Conservation (phyloP, 37 sponge, comb jelly and placozoan species). For the Ianthella basta region DNA sequence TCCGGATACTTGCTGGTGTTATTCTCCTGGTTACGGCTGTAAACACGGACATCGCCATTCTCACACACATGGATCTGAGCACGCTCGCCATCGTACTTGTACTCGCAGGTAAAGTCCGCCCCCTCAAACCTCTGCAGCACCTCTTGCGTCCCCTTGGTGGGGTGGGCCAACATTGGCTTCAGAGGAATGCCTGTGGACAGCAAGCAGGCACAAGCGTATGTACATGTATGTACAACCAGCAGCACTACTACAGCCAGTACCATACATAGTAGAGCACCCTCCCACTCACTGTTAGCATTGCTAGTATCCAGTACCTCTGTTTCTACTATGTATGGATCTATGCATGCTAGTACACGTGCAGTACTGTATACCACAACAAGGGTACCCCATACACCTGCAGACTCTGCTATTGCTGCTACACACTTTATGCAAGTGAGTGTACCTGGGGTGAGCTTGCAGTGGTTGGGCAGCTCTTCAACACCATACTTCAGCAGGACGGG, state of each 20-base stretch:
- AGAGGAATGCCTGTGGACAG: slow-evolving; percentile 82
- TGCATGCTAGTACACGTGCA: not conserved
- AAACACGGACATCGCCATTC: slow-evolving; percentile 65
- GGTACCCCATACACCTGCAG: not conserved
- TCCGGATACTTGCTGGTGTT: slow-evolving; percentile 97
- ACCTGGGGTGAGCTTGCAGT: slow-evolving; percentile 90
- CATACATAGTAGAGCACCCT: not conserved
- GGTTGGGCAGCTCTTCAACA: slow-evolving; percentile 65
- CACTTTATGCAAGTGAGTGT: not conserved
- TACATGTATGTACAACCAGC: not conserved
- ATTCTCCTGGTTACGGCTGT: slow-evolving; percentile 94
- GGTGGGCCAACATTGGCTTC: slow-evolving; percentile 99
- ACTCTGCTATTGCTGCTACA: not conserved
- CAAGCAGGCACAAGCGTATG: not conserved
- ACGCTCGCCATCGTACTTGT: slow-evolving; percentile 99
- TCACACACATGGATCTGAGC: slow-evolving; percentile 96
- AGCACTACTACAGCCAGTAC: not conserved
- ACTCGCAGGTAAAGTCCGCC: slow-evolving; percentile 91
- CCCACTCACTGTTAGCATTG: not conserved
- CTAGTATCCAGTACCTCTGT: no score
- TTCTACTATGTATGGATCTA: not conserved
- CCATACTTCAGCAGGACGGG: slow-evolving; percentile 82
- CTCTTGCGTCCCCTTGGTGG: slow-evolving; percentile 96
- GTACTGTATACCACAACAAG: no score
- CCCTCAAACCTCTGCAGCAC: slow-evolving; percentile 88